Conservation (phyloP, 2,888 invertebrate genomes). For the Tipula lateralis region DNA sequence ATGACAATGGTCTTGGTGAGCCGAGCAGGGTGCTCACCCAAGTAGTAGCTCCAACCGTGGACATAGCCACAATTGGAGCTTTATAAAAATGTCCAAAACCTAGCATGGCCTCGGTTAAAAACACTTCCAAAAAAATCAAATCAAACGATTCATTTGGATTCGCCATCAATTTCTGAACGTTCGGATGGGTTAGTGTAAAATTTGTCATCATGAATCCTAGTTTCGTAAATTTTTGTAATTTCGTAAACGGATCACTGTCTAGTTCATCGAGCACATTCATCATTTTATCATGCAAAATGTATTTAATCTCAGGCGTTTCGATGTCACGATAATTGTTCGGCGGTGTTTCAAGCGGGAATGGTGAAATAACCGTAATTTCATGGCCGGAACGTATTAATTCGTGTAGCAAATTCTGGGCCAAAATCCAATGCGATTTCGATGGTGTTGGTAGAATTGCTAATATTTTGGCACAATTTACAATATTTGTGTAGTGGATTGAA, state of each 20-base stretch:
- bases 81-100: slow-evolving; percentile 39
- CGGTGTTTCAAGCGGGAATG: slow-evolving; percentile 41
- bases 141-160: slow-evolving; percentile 39
- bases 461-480: not conserved
- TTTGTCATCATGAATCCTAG: slow-evolving; percentile 31
- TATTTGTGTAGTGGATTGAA: not conserved
- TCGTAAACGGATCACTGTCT: not conserved
- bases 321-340: slow-evolving; percentile 39
- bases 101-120: slow-evolving; percentile 39
- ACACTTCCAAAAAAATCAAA: slow-evolving; percentile 38
- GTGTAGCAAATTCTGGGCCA: slow-evolving; percentile 43
- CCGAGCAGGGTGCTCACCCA: slow-evolving; percentile 36
- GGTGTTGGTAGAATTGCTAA: slow-evolving; percentile 20
- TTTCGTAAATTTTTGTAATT: not conserved
- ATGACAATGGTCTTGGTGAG: slow-evolving; percentile 45
- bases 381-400: slow-evolving; percentile 44
- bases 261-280: not conserved
- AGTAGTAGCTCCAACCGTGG: slow-evolving; percentile 37
- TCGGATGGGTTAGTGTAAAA: slow-evolving; percentile 30
- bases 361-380: slow-evolving; percentile 43
- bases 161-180: slow-evolving; percentile 31
- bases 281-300: not conserved
- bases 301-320: slow-evolving; percentile 31
- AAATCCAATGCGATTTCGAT: slow-evolving; percentile 40
- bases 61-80: slow-evolving; percentile 38